Evolutionary conservation across 64 coral and sea anemone species (phyloP), one percentile per base, ranked within the genome.

Genomic region (Trachythela sp.): DNA sequence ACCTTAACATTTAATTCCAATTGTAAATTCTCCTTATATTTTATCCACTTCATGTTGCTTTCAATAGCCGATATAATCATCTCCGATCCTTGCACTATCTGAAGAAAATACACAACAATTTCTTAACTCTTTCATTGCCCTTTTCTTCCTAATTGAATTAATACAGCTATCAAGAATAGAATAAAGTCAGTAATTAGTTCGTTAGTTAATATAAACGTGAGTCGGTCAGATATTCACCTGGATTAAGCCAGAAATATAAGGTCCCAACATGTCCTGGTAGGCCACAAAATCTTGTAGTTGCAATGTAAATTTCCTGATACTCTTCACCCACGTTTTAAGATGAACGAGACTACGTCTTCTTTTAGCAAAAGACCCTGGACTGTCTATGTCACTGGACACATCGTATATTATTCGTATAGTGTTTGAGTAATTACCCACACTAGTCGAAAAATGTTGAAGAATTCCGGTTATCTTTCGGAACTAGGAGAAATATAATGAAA

Each of bases 381-480:
- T 52, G 27, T 30, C 36, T 1, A 26, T 27, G 26, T 64, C 56
- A 26, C 56, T 64, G 56, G 18, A 24, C 1, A 64, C 20, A 27
- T n/a, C 26, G 24, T 20, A 20, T 6, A 64, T n/a, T 64, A 64
- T 64, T 64, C 24, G 15, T 1, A 64, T 89, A 20, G 35, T 87
- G 43, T 45, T 54, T 37, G 5, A 94, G 40, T 42, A 94, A 2
- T 26, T 27, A 24, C 93, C 93, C 14, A 97, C 59, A 14, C 90
- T 94, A 18, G 64, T 38, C 15, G 45, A 27, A 88, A 85, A 97
- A 41, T 97, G 95, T 26, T 88, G 87, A 2, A 94, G 54, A 20
- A 68, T 88, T 54, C 54, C 56, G 29, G 92, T 50, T 48, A 97
- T 92, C 49, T 84, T 86, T 45, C 87, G 88, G 87, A 94, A 97